phyloP scores from a whole-genome alignment of 2,113 vertebrate genomes.

The Lynx canadensis region DNA sequence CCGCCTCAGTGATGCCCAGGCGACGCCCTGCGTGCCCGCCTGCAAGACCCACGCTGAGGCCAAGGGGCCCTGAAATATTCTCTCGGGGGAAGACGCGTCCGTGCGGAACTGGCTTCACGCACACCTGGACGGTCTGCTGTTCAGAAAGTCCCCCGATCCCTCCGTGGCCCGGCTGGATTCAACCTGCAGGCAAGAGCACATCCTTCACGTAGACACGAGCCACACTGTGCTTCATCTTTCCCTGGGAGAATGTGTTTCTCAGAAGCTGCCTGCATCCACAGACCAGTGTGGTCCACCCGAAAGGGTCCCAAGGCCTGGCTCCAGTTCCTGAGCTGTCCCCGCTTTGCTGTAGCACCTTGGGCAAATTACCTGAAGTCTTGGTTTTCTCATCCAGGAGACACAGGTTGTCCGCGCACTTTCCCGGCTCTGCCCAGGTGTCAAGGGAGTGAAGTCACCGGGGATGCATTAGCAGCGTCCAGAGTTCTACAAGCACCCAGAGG shows the following conservation, averaged over 20 bases:
- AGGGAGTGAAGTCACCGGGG: background rate
- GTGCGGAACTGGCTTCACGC: fast-evolving
- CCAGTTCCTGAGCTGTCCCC: background rate
- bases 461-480: fast-evolving
- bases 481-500: fast-evolving
- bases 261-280: background rate
- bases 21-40: fast-evolving
- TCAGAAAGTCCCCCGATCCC: background rate
- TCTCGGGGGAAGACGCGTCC: background rate
- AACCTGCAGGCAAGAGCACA: background rate
- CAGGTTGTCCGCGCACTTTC: background rate
- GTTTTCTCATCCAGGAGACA: background rate
- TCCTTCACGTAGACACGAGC: background rate
- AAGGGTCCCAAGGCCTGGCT: background rate
- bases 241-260: background rate
- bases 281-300: background rate
- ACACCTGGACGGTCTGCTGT: fast-evolving
- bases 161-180: background rate
- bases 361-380: no score
- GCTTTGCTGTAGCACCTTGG: background rate
- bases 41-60: background rate
- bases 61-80: background rate
- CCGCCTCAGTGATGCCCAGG: background rate
- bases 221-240: fast-evolving
- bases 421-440: fast-evolving